These are phyloP conservation scores for Lycocorax pyrrhopterus DNA, from an alignment of 2,113 vertebrate genomes.

Conservation along the genomic window DNA sequence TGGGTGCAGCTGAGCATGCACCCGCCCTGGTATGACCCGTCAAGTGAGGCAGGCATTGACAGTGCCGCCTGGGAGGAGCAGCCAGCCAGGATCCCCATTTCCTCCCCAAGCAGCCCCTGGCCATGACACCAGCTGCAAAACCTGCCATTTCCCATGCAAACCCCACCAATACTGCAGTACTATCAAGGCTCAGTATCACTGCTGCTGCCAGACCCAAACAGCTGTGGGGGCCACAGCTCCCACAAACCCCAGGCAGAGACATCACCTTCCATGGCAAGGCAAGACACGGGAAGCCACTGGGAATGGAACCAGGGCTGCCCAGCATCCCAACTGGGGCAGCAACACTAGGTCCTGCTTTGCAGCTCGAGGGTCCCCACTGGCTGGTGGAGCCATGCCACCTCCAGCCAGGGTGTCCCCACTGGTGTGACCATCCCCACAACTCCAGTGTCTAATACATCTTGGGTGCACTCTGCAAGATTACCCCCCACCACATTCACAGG, in stretches of 20 bases:
- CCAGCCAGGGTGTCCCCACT: not conserved
- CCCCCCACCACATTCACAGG: fast-evolving
- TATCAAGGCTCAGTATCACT: not conserved
- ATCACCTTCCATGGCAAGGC: fast-evolving
- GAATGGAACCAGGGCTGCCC: not conserved
- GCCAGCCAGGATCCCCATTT: not conserved
- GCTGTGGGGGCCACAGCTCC: not conserved
- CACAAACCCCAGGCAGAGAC: not conserved
- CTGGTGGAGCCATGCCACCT: not conserved
- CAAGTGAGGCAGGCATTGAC: not conserved
- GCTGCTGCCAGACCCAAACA: not conserved
- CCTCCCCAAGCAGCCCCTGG: not conserved
- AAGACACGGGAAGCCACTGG: not conserved
- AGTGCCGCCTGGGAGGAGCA: fast-evolving
- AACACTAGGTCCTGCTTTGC: fast-evolving
- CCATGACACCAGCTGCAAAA: not conserved
- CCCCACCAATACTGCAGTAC: fast-evolving
- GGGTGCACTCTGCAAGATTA: fast-evolving
- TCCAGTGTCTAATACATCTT: fast-evolving
- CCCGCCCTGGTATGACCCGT: not conserved
- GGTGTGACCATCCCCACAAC: fast-evolving
- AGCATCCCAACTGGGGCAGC: fast-evolving
- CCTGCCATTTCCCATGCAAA: not conserved
- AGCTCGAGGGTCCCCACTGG: not conserved
- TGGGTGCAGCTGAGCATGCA: fast-evolving